phyloP scores from a whole-genome alignment of 2,888 invertebrate species.

The Amitus sp. region DNA sequence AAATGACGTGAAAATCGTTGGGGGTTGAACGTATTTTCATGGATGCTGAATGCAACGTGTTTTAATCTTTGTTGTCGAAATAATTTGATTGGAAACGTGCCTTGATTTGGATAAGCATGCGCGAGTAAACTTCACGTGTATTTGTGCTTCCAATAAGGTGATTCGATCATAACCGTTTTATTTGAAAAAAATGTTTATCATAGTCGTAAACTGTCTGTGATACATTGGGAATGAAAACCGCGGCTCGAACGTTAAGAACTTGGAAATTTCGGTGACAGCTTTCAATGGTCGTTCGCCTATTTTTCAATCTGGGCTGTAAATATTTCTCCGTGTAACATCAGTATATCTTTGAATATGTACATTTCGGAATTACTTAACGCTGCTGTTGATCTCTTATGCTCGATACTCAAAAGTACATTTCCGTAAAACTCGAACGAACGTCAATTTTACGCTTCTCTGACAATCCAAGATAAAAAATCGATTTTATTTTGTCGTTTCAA shows the following conservation, averaged over 20 bases:
- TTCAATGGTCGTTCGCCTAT: no score
- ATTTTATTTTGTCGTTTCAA: conserved; percentile 19
- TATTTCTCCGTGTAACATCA: conserved; percentile 8
- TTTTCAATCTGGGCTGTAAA: neutral
- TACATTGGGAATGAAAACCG: conserved; percentile 8
- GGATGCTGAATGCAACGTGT: no score
- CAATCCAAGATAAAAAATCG: conserved; percentile 22
- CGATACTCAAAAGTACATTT: neutral
- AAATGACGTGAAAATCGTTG: no score
- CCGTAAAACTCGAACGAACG: neutral
- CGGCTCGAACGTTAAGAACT: no score
- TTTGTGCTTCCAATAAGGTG: conserved; percentile 18
- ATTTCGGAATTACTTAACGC: neutral
- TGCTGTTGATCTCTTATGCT: neutral
- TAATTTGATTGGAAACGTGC: neutral
- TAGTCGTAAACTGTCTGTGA: conserved; percentile 14
- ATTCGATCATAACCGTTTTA: neutral
- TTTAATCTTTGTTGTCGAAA: no score
- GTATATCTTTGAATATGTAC: neutral
- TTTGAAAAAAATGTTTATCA: neutral
- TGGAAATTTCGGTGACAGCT: no score
- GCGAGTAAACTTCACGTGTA: neutral
- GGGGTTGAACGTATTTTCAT: neutral
- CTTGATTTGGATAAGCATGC: neutral
- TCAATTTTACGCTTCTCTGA: conserved; percentile 20